phyloP scores from a whole-genome alignment of 2,113 vertebrate genomes.

The Mandrillus leucophaeus region DNA sequence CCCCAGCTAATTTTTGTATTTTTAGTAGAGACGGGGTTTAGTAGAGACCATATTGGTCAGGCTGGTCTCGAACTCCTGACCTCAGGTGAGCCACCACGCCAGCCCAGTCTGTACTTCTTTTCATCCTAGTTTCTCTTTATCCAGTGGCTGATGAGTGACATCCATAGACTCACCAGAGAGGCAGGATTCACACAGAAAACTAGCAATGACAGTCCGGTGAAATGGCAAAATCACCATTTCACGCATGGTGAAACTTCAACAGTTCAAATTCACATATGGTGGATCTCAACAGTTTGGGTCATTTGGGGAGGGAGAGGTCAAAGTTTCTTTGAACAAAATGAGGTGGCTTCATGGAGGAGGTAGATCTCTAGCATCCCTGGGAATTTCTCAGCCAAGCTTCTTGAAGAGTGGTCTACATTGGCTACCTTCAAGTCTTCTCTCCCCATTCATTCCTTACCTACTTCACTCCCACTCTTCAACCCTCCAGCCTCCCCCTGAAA shows the following conservation, averaged over 20 bases:
- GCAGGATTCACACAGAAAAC: neutral
- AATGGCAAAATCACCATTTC: neutral
- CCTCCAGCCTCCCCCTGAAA: neutral
- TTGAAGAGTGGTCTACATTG: neutral
- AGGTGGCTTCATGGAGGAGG: neutral
- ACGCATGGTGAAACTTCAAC: no score
- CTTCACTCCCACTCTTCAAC: neutral
- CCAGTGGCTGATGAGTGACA: neutral
- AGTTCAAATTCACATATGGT: neutral
- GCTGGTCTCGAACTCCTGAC: no score
- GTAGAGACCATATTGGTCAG: no score
- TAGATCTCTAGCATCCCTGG: neutral
- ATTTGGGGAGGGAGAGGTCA: neutral
- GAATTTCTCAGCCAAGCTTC: neutral
- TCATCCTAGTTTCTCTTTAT: neutral
- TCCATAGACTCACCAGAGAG: neutral
- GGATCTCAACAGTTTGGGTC: neutral
- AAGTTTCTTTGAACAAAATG: neutral
- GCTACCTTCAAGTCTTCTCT: neutral
- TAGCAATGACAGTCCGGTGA: neutral
- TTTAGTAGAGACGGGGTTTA: no score
- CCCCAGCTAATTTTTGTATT: no score
- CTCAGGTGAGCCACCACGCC: no score
- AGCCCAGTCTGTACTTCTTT: neutral
- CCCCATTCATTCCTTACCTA: no score